Percentiles rank a stretch among this genome's conserved stretches.
These are phyloP conservation scores for fruit fly (Drosophila melanogaster) DNA, from an alignment of 1,140 invertebrate species.

Conservation along the genomic window DNA sequence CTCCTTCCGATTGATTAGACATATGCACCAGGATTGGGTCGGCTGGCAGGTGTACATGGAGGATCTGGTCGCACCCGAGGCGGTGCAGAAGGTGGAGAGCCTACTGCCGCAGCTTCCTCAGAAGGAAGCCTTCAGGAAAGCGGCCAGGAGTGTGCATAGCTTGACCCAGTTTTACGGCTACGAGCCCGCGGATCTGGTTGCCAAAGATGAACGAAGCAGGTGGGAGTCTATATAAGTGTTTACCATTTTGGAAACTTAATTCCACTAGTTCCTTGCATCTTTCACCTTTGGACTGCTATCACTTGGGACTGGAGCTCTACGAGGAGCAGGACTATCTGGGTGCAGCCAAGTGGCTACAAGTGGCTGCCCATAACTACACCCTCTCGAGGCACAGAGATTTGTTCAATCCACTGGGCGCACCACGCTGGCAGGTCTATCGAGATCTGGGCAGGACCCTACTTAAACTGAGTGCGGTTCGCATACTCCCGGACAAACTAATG, in stretches of 20 bases:
- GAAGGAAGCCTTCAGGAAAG: neutral
- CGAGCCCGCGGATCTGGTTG: constrained; percentile 19
- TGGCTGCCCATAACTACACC: constrained; percentile 35
- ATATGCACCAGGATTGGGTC: constrained; percentile 68
- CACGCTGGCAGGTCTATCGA: constrained; percentile 35
- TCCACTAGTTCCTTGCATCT: constrained; percentile 18
- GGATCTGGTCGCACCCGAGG: constrained; percentile 8
- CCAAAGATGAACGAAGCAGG: constrained; percentile 6
- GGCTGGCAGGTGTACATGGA: constrained; percentile 56
- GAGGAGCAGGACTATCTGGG: constrained; percentile 24
- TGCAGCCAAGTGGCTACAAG: constrained; percentile 43
- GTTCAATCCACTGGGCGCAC: constrained; percentile 17
- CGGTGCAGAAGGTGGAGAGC: constrained; percentile 14
- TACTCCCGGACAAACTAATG: neutral
- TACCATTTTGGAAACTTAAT: neutral
- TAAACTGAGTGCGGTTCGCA: constrained; percentile 24
- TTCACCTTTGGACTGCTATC: constrained; percentile 49
- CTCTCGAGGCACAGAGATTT: constrained; percentile 14
- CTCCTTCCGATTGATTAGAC: constrained; percentile 56
- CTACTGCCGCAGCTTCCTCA: constrained; percentile 15
- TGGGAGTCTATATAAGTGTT: neutral
- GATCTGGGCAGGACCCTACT: constrained; percentile 31
- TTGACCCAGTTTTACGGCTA: constrained; percentile 43
- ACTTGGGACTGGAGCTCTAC: constrained; percentile 40
- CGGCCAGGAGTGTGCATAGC: constrained; percentile 11